Base-by-base conservation (phyloP, 2,797 vertebrate species). In the Pseudotriccus pelzelni region DNA sequence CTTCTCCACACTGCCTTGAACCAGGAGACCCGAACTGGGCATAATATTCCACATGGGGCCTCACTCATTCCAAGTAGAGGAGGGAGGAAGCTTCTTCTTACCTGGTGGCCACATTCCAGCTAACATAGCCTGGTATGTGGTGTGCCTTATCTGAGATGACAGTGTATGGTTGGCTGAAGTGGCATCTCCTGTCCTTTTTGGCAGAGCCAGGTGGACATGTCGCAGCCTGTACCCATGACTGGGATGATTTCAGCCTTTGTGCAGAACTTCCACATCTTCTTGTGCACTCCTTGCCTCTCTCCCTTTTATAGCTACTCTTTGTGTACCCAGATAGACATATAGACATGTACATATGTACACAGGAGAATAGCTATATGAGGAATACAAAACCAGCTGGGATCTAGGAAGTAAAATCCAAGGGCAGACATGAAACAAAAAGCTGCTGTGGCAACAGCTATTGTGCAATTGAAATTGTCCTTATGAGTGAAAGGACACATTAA, bases 121-220 rank as follows among this genome's bases (percentile, higher is more conserved):
- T 72, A 17, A 58, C 16, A 3, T 4, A 50, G 24, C 15, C 18
- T 81, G 43, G 36, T 39, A 6, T 6, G 13, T 43, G 14, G 22
- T 43, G 84, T 66, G 4, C 10, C 27, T 47, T 60, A 8, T 30
- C 46, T 55, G 43, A 73, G 36, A 43, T 27, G 50, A 79, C 39
- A 84, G 27, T 1, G 0, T n/a, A 53, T 28, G 32, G 4, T 34
- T 85, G 64, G 18, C 64, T 91, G 39, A 60, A 70, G 43, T 28
- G 80, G 16, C 60, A 79, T 14, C 32, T 14, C 73, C 56, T 19
- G 11, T 28, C 32, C 52, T 49, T 93, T 88, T 70, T 84, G 53
- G 46, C 60, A 56, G 28, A 37, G 56, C 14, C 39, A 43, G 28
- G 43, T 2, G 0, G 22, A 28, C 0, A 0, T 1, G 1, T 43